Evolutionary conservation across 2,888 invertebrate genomes (phyloP).

Genomic region (Amphiduros pacificus): DNA sequence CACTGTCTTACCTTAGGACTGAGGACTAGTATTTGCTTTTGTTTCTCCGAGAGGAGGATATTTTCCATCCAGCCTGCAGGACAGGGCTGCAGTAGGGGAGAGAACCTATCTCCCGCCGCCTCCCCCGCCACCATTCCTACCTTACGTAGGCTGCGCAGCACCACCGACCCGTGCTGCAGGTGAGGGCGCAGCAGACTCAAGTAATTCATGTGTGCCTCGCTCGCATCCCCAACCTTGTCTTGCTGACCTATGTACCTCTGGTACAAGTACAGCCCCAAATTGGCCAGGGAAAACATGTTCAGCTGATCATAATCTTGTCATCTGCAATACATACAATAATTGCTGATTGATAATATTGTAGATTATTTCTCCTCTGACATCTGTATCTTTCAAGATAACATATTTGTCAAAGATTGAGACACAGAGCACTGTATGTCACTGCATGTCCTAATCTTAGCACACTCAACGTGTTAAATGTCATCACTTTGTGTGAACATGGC

Average conservation of each 20-base stretch:
- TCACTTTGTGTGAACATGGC: too few species aligned
- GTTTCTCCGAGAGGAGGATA: constrained; percentile 1
- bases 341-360: too few species aligned
- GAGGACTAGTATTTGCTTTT: constrained; percentile 7
- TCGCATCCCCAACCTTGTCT: too few species aligned
- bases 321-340: too few species aligned
- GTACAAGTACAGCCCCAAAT: constrained; percentile 1
- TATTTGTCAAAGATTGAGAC: too few species aligned
- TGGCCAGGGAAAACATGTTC: too few species aligned
- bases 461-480: too few species aligned
- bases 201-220: not conserved
- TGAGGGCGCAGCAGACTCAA: not conserved
- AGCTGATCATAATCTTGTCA: too few species aligned
- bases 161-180: constrained; percentile 1
- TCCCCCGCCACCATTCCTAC: not conserved
- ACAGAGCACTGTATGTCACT: too few species aligned
- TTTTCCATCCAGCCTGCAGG: constrained; percentile 1
- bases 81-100: not conserved
- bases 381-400: too few species aligned
- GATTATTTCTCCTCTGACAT: too few species aligned
- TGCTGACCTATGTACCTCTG: not conserved
- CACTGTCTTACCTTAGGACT: constrained; percentile 11
- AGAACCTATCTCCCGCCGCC: not conserved
- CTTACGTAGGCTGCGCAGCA: not conserved
- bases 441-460: too few species aligned